These are phyloP conservation scores for Gryllus longicercus DNA, from an alignment of 2,888 invertebrate species.

Conservation along the genomic window DNA sequence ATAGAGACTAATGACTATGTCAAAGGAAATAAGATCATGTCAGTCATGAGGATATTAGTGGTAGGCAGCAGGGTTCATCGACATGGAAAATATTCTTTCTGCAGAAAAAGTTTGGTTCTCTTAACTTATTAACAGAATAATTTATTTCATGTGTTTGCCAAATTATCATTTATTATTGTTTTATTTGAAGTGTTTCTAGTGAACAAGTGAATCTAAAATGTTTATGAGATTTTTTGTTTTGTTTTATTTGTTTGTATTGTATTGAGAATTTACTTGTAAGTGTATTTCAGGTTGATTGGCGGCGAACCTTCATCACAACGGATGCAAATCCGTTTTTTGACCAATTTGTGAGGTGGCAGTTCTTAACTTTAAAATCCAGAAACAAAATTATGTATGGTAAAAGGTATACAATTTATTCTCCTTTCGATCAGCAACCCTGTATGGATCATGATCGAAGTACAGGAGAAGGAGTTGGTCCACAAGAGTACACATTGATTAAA, in stretches of 20 bases:
- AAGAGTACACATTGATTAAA: slow-evolving; percentile 96
- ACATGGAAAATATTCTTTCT: too few relatives aligned
- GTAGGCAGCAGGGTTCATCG: too few relatives aligned
- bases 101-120: too few relatives aligned
- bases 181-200: not conserved
- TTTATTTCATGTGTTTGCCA: too few relatives aligned
- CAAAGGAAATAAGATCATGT: too few relatives aligned
- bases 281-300: slow-evolving; percentile 82
- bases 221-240: not conserved
- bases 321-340: slow-evolving; percentile 97
- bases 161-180: too few relatives aligned
- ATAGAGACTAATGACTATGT: too few relatives aligned
- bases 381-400: slow-evolving; percentile 96
- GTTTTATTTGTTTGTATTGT: not conserved
- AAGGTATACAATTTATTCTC: slow-evolving; percentile 93
- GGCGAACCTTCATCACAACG: slow-evolving; percentile 96
- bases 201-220: not conserved
- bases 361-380: slow-evolving; percentile 73
- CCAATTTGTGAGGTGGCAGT: slow-evolving; percentile 98
- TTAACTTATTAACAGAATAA: too few relatives aligned
- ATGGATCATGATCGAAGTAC: slow-evolving; percentile 98
- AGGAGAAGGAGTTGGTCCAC: slow-evolving; percentile 97
- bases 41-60: too few relatives aligned
- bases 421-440: slow-evolving; percentile 95
- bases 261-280: not conserved